Conservation (phyloP, 2,888 invertebrate species). For the Athripsodes cinereus region DNA sequence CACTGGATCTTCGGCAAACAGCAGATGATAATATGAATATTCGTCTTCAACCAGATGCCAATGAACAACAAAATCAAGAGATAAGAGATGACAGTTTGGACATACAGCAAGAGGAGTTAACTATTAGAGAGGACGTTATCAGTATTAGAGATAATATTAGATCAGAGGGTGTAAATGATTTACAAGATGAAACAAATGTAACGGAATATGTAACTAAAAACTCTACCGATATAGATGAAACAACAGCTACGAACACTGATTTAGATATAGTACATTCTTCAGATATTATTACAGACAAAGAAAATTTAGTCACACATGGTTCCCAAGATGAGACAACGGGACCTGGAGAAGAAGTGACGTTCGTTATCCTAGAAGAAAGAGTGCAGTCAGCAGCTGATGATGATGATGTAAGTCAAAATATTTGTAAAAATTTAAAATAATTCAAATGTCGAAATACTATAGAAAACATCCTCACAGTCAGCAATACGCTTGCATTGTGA, state of each 20-base stretch:
- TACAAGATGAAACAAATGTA: slow-evolving; percentile 17
- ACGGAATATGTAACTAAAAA: slow-evolving; percentile 14
- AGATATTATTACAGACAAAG: slow-evolving; percentile 24
- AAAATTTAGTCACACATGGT: slow-evolving; percentile 33
- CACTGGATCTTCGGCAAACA: slow-evolving; percentile 20
- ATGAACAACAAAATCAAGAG: slow-evolving; percentile 1
- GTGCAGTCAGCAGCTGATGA: slow-evolving; percentile 36
- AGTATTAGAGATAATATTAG: slow-evolving; percentile 11
- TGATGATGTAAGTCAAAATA: slow-evolving; percentile 34
- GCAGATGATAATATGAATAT: slow-evolving; percentile 15
- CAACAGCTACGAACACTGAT: slow-evolving; percentile 19
- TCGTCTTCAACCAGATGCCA: slow-evolving; percentile 11
- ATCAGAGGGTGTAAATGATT: slow-evolving; percentile 14
- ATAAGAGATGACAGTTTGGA: slow-evolving; percentile 7
- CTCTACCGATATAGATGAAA: slow-evolving; percentile 23
- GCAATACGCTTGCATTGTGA: no score
- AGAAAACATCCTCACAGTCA: no score
- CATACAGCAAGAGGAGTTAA: slow-evolving; percentile 9
- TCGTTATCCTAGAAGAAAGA: slow-evolving; percentile 42
- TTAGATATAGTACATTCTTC: slow-evolving; percentile 22
- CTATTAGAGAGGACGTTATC: slow-evolving; percentile 8
- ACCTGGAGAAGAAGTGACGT: slow-evolving; percentile 41
- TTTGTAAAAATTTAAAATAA: no score
- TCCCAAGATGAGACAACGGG: slow-evolving; percentile 33
- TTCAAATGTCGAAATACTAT: no score